These are phyloP conservation scores for Calephelis nemesis DNA, from an alignment of 1,140 invertebrate genomes.

Conservation along the genomic window DNA sequence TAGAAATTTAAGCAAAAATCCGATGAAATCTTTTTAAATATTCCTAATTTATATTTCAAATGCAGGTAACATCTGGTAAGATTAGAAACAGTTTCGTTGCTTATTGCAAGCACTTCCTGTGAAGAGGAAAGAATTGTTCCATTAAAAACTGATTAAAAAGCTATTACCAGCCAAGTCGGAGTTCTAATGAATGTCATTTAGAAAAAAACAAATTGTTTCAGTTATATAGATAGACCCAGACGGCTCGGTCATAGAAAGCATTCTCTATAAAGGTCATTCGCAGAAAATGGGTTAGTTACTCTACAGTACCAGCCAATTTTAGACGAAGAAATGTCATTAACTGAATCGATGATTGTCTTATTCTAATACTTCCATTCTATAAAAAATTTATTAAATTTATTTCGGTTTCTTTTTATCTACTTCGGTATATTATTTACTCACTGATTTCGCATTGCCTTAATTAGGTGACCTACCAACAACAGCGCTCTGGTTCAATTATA, in stretches of 20 bases:
- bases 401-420: no score
- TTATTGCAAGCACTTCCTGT: background rate
- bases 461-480: no score
- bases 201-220: conserved; percentile 1
- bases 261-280: conserved; percentile 7
- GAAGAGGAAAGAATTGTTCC: background rate
- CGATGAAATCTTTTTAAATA: no score
- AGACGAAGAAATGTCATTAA: conserved; percentile 1
- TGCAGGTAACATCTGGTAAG: background rate
- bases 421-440: no score
- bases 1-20: no score
- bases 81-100: background rate
- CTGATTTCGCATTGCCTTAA: no score
- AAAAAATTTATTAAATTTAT: no score
- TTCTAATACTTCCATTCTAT: background rate
- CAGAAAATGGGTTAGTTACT: conserved; percentile 10
- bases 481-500: no score
- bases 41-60: background rate
- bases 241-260: conserved; percentile 10
- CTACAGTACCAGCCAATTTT: background rate
- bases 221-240: conserved; percentile 6
- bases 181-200: conserved; percentile 12
- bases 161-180: conserved; percentile 6
- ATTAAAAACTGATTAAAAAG: conserved; percentile 13
- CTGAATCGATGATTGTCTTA: background rate